Evolutionary conservation across 2,888 invertebrate genomes (phyloP), one percentile per base, ranked within the genome.

Genomic region (Epinotia nisella): DNA sequence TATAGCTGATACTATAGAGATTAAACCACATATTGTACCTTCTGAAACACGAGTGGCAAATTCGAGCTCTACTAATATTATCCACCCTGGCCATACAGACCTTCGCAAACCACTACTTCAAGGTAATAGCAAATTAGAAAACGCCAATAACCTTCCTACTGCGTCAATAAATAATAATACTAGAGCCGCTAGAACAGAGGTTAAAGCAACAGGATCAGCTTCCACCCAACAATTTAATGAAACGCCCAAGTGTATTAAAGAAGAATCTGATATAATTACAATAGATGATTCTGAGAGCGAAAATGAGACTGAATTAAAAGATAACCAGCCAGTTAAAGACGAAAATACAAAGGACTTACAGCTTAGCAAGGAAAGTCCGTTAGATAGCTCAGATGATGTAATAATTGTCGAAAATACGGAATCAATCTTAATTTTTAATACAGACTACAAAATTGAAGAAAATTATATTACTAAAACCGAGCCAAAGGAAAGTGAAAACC

Each of bases 251-350:
- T 53, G 21, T n/a, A 41, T 39, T 35, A 62, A 70, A 59, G 9
- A 62, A n/a, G 53, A 74, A 41, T 68, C 61, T n/a, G 75, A 75
- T 29, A 24, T 71, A 15, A 74, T 71, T 29, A 71, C 67, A 65
- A 70, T 56, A 41, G 71, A 71, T 3, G 65, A 66, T 29, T 65
- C 65, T 19, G 70, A 70, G 17, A 13, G 21, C 11, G 65, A 70
- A 17, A 17, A 24, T 21, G 21, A 61, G 2, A 39, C 17, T 1
- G 53, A 59, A 65, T 13, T 59, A 9, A 70, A 62, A 45, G 39
- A 58, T 2, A 17, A 21, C 15, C 24, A 53, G 29, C 1, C 11
- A 19, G 3, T 19, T 0, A 39, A 49, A 56, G 58, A 24, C n/a
- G 13, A 29, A n/a, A 39, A 49, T 51, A 17, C 59, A 59, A 29